Conservation (phyloP, 2,113 vertebrate species). For the Balaeniceps rex region DNA sequence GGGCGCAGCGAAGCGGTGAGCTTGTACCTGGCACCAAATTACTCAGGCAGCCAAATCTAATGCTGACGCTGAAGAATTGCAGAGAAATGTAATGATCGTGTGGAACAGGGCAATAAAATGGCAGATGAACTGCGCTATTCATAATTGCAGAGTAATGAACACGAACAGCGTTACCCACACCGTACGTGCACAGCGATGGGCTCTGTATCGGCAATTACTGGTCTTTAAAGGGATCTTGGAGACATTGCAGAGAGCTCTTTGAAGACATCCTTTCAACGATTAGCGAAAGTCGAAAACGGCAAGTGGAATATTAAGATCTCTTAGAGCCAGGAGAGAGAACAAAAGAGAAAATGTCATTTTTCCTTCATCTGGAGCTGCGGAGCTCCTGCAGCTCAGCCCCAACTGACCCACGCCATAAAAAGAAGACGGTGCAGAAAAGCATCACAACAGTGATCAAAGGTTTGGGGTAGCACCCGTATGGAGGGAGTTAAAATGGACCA, state of each 20-base stretch:
- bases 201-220: background rate
- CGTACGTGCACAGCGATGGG: fast-evolving
- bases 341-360: background rate
- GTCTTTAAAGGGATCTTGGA: background rate
- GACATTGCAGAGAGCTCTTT: conserved; percentile 1
- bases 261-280: background rate
- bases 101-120: background rate
- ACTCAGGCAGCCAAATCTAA: background rate
- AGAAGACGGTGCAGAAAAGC: background rate
- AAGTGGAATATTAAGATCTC: conserved; percentile 17
- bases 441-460: fast-evolving
- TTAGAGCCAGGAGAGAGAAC: background rate
- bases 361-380: background rate
- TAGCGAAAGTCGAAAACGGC: background rate
- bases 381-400: background rate
- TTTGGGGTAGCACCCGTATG: background rate
- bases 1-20: background rate
- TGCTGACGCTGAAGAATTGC: background rate
- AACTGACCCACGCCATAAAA: fast-evolving
- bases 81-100: background rate
- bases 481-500: background rate
- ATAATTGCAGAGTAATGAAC: background rate
- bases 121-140: background rate
- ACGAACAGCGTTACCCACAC: background rate
- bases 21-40: background rate